Evolutionary conservation across 2,797 vertebrate genomes (phyloP).

Genomic region (Poecilia velifera): DNA sequence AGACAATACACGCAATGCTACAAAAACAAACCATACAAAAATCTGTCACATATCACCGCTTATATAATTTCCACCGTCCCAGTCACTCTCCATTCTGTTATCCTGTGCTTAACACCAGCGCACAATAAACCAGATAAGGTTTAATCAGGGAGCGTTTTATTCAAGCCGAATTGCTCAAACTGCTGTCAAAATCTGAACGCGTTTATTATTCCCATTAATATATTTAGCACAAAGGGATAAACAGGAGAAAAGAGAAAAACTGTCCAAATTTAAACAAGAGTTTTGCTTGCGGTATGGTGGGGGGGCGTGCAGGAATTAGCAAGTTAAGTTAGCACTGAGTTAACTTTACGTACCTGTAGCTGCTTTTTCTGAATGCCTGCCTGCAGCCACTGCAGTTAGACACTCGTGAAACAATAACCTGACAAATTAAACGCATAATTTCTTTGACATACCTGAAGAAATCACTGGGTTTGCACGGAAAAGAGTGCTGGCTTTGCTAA

Average conservation of each 20-base stretch:
- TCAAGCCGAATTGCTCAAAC: neutral
- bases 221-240: neutral
- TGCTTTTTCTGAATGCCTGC: neutral
- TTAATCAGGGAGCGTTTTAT: neutral
- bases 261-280: neutral
- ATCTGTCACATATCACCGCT: neutral
- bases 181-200: neutral
- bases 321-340: slow-evolving; percentile 12
- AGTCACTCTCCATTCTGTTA: neutral
- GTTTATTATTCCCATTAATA: neutral
- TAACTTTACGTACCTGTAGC: neutral
- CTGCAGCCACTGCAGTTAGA: neutral
- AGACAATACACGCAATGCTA: neutral
- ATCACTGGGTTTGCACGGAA: fast-evolving
- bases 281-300: neutral
- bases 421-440: neutral
- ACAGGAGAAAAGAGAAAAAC: neutral
- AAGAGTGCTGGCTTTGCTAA: neutral
- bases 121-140: neutral
- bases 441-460: neutral
- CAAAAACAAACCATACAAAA: neutral
- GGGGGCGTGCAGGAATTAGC: slow-evolving; percentile 36
- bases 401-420: too few species aligned
- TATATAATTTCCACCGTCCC: neutral
- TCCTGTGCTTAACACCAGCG: neutral